These are phyloP conservation scores for Agonopterix alstromeriana DNA, from an alignment of 2,888 invertebrate species.

Conservation along the genomic window DNA sequence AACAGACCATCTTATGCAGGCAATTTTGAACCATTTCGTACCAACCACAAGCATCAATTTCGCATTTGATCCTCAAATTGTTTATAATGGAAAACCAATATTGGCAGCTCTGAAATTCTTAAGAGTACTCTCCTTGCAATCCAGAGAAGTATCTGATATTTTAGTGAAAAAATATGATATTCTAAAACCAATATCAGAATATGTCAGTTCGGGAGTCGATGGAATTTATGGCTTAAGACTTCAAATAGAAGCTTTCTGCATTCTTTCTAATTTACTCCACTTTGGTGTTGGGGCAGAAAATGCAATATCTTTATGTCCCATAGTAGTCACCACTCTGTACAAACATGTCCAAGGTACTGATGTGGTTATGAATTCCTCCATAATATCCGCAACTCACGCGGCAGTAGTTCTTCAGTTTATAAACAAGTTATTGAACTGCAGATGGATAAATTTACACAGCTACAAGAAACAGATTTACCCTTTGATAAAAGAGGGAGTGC, in stretches of 20 bases:
- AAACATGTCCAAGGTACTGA: conserved; percentile 77
- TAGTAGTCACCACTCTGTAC: conserved; percentile 73
- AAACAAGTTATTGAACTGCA: conserved; percentile 40
- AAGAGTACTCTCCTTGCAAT: conserved; percentile 81
- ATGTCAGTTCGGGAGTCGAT: conserved; percentile 70
- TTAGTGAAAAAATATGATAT: conserved; percentile 75
- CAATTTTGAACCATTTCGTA: conserved; percentile 77
- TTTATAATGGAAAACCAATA: conserved; percentile 81
- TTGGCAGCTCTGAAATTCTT: conserved; percentile 84
- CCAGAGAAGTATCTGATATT: conserved; percentile 64
- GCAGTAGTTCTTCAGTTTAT: conserved; percentile 72
- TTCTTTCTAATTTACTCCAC: conserved; percentile 73
- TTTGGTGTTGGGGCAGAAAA: conserved; percentile 68
- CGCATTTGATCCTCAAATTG: conserved; percentile 53
- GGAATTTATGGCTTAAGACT: conserved; percentile 72
- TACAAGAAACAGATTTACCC: conserved; percentile 54
- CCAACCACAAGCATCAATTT: conserved; percentile 58
- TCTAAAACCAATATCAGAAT: conserved; percentile 70
- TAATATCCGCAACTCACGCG: conserved; percentile 75
- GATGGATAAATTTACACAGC: conserved; percentile 27
- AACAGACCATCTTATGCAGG: conserved; percentile 79
- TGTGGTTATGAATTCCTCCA: conserved; percentile 56
- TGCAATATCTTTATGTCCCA: conserved; percentile 66
- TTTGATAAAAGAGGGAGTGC: conserved; percentile 51
- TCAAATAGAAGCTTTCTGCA: conserved; percentile 80